Percentiles rank a stretch among this genome's conserved stretches.
phyloP scores from a whole-genome alignment of 1,140 invertebrate species.

The Diuraphis noxia region DNA sequence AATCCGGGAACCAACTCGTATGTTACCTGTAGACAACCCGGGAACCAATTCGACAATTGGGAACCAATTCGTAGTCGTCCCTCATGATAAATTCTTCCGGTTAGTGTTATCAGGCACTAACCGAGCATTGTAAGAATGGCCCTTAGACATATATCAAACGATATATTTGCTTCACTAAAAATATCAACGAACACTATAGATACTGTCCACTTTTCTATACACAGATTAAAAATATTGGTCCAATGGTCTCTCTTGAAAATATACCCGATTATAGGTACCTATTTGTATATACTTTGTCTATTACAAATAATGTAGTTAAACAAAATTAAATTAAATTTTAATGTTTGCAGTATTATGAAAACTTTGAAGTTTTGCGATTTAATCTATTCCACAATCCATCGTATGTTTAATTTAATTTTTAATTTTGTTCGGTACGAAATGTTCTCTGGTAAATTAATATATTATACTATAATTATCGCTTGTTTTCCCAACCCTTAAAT shows the following conservation, averaged over 20 bases:
- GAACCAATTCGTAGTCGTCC: no score
- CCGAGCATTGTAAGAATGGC: no score
- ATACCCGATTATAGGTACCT: background rate
- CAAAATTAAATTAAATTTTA: background rate
- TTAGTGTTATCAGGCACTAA: no score
- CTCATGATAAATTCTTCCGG: no score
- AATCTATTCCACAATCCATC: background rate
- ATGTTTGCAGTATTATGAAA: no score
- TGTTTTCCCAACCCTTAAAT: background rate
- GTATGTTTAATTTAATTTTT: background rate
- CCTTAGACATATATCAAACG: no score
- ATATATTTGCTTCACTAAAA: background rate
- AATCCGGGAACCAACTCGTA: no score
- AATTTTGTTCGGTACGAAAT: background rate
- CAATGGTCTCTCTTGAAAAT: background rate
- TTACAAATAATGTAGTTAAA: background rate
- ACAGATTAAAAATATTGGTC: background rate
- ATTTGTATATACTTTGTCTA: background rate
- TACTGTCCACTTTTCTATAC: background rate
- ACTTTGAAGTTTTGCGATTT: background rate
- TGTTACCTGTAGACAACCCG: no score
- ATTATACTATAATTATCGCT: background rate
- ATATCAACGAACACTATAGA: no score
- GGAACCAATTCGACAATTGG: no score
- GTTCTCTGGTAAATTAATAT: background rate